Evolutionary conservation across 2,888 invertebrate genomes (phyloP).

Genomic region (Andricus curvator): DNA sequence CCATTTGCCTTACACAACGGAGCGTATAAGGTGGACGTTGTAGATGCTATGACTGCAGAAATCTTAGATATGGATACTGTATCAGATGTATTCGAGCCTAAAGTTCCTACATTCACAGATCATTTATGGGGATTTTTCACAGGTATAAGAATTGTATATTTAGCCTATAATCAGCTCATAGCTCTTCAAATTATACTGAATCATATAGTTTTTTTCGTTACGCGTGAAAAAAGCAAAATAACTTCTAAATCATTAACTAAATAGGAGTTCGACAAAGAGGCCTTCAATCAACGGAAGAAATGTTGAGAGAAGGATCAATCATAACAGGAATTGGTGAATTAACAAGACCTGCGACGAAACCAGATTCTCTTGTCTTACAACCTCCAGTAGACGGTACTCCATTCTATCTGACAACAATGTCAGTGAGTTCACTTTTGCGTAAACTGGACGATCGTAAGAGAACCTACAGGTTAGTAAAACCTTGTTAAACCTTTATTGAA

Average conservation of each 20-base stretch:
- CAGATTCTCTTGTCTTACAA: constrained; percentile 84
- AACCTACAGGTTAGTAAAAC: constrained; percentile 82
- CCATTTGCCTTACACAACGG: constrained; percentile 87
- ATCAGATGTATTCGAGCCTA: constrained; percentile 90
- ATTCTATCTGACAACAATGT: constrained; percentile 89
- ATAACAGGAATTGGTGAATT: constrained; percentile 90
- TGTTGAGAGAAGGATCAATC: constrained; percentile 89
- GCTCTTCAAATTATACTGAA: too few relatives aligned
- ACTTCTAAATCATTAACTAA: constrained; percentile 1
- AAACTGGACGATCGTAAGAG: constrained; percentile 86
- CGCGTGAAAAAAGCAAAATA: too few relatives aligned
- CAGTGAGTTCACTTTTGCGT: constrained; percentile 86
- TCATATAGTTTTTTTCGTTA: too few relatives aligned
- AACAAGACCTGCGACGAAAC: constrained; percentile 80
- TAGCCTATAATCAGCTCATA: too few relatives aligned
- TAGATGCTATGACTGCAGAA: constrained; percentile 87
- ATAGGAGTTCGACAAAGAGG: constrained; percentile 89
- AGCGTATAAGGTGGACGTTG: constrained; percentile 84
- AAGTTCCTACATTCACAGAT: constrained; percentile 87
- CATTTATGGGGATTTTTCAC: constrained; percentile 92
- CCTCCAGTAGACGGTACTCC: constrained; percentile 86
- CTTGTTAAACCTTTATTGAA: constrained; percentile 7
- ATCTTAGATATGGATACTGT: constrained; percentile 89
- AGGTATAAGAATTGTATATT: constrained; percentile 72
- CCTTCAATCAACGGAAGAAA: constrained; percentile 91